These are phyloP conservation scores for Margaritifera margaritifera DNA, from an alignment of 2,888 invertebrate genomes.

Conservation along the genomic window DNA sequence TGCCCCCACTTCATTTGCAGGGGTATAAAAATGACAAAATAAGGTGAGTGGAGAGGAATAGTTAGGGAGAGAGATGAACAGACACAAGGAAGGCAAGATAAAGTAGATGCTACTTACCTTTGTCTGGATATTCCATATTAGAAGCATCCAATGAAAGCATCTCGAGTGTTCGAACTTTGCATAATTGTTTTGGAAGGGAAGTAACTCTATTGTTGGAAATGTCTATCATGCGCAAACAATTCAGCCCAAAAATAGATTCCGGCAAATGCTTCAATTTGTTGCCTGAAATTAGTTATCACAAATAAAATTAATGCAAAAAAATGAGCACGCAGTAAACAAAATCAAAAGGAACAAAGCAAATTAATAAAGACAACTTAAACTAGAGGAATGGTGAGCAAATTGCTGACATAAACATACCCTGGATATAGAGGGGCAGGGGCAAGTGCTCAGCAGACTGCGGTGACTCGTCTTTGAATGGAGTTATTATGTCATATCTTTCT, in stretches of 20 bases:
- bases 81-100: constrained; percentile 3
- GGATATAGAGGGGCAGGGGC: no score
- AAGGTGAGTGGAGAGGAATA: no score
- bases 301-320: background rate
- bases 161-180: constrained; percentile 79
- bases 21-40: no score
- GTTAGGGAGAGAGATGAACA: background rate
- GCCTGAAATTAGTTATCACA: constrained; percentile 38
- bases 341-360: background rate
- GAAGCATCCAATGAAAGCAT: constrained; percentile 79
- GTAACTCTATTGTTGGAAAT: constrained; percentile 65
- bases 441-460: no score
- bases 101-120: constrained; percentile 33
- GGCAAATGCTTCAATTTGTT: constrained; percentile 66
- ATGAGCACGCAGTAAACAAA: background rate
- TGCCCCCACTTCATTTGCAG: no score
- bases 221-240: constrained; percentile 61
- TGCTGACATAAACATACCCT: no score
- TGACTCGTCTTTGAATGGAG: no score
- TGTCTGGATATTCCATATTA: constrained; percentile 80
- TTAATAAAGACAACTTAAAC: background rate
- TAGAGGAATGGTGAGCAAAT: background rate
- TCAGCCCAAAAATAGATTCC: constrained; percentile 50
- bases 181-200: constrained; percentile 76
- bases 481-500: no score